These are phyloP conservation scores for Oligia strigilis DNA, from an alignment of 2,888 invertebrate species.

Conservation along the genomic window DNA sequence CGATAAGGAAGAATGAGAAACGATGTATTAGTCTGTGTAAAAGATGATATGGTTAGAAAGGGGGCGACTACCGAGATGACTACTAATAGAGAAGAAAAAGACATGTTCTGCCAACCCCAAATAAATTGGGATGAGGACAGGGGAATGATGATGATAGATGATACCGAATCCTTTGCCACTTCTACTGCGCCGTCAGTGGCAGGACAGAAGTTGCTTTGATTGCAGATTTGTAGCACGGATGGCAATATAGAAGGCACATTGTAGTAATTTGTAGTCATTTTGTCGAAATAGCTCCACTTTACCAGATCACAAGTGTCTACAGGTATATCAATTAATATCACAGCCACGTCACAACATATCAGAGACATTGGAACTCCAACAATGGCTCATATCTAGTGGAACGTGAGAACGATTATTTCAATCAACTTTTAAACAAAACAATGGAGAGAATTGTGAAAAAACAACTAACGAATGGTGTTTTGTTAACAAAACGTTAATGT, in stretches of 20 bases:
- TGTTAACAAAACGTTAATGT: conserved; percentile 78
- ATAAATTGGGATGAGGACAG: no score
- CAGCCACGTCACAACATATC: conserved; percentile 38
- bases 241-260: background rate
- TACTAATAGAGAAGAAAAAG: background rate
- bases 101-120: no score
- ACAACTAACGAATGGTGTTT: conserved; percentile 76
- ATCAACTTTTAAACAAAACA: conserved; percentile 79
- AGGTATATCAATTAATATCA: conserved; percentile 29
- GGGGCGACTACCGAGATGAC: no score
- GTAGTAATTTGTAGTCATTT: background rate
- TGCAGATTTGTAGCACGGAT: background rate
- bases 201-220: background rate
- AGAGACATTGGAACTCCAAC: conserved; percentile 58
- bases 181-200: background rate
- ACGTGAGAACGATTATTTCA: conserved; percentile 84
- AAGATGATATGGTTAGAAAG: no score
- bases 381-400: conserved; percentile 73
- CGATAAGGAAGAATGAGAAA: no score
- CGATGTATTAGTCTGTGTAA: no score
- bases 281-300: background rate
- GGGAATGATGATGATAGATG: background rate
- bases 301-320: background rate
- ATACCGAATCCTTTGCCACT: background rate
- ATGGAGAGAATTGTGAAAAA: conserved; percentile 81